Evolutionary conservation across 2,797 vertebrate species (phyloP), one percentile per base, ranked within the genome.

Genomic region (Rhinoraja longicauda): DNA sequence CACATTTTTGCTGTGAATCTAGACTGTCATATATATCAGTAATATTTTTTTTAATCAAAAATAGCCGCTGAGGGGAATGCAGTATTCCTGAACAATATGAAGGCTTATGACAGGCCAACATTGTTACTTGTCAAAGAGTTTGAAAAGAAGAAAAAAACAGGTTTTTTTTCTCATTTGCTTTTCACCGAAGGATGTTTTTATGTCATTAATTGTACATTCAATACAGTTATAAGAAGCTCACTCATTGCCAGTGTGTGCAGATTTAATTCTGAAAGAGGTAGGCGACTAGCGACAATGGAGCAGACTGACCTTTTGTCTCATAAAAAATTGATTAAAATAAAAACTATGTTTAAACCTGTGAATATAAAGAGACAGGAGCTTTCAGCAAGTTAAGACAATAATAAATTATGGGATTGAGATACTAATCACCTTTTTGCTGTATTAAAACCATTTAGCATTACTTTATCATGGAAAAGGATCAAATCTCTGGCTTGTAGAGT

Each of bases 401-500:
- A 72, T 39, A 13, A 26, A 45, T 10, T 72, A 45, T 39, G 39
- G 36, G 67, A 13, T 9, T 91, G 90, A 29, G 39, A 29, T 24
- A 72, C 39, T 91, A 3, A 73, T 72, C 91, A 91, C 45, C 70
- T 73, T 73, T 90, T 73, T 73, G 24, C 36, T 45, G 36, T 70
- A 45, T 15, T 73, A 45, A 73, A 15, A 39, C 36, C 2, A 91
- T 29, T 39, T 91, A 45, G 21, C 4, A 73, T 91, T 73, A 73
- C 39, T 39, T 91, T 45, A 70, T 53, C 12, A 13, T 13, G 2
- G 7, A 32, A 62, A 64, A n/a, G 59, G 19, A 2, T 17, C n/a
- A 88, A 91, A 26, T 72, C 70, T 45, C 67, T 72, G 39, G 1
- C 13, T 73, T 53, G 94, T 94, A 94, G 94, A 94, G 93, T 0